Base-by-base conservation (phyloP, 2,888 invertebrate genomes). In the Cheilosia vernalis region DNA sequence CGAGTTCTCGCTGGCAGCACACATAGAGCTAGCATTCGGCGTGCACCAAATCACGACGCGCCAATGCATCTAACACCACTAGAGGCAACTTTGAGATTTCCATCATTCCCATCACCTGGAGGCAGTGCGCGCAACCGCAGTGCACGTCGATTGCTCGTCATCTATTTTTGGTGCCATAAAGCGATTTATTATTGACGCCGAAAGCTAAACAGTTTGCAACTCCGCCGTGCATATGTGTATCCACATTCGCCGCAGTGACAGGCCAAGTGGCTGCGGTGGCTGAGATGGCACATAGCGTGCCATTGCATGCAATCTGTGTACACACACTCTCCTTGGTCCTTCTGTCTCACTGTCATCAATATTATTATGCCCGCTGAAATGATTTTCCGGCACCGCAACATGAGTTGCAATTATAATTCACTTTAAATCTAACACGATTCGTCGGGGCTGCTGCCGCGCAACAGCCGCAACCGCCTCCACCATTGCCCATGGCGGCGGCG, bases 321-420 rank as follows among this genome's bases (percentile, higher is more conserved):
- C 56, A 21, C 83, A 69, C 83, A 64, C 78, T 70, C 69, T 67
- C 60, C 27, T 27, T 4, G 27, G 27, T 27, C 27, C 80, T 66
- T 76, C 61, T 76, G 84, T 63, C 70, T 49, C 70, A 61, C 80
- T 85, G 80, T 80, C 85, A 77, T 85, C 85, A 80, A 80, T 80
- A 85, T 80, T 85, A 79, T 80, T 76, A 76, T 76, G 84, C 80
- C 76, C 61, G 76, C 61, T 80, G 70, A 33, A 63, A 61, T 81
- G 80, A 56, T 76, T 85, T 85, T 85, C 85, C 85, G 85, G 85
- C 85, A 85, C 80, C 76, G 76, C 74, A 81, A 85, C 85, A 85
- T 85, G 80, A 85, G 85, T 85, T 76, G 85, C 85, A 85, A 85
- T 85, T 85, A 85, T 85, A 85, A 85, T 85, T 85, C 77, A 85